These are phyloP conservation scores for Palloptera scutellata DNA, from an alignment of 2,888 invertebrate species.

Conservation along the genomic window DNA sequence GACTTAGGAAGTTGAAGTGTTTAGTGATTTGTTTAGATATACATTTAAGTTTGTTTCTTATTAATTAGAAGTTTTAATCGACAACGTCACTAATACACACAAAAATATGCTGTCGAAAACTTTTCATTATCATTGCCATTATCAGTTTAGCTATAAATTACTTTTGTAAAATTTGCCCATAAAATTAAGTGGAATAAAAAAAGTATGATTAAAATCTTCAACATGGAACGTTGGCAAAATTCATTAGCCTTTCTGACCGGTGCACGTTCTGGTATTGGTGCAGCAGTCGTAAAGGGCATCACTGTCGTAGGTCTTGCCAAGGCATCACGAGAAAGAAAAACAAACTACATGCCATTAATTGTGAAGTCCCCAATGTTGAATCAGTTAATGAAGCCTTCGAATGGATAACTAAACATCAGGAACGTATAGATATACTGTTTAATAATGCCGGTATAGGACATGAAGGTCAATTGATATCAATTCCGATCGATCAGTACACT, in stretches of 20 bases:
- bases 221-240: conserved; percentile 69
- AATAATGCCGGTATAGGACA: conserved; percentile 68
- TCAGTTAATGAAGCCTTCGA: conserved; percentile 67
- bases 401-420: conserved; percentile 64
- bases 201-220: too few relatives aligned
- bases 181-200: too few relatives aligned
- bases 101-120: too few relatives aligned
- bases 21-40: too few relatives aligned
- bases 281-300: conserved; percentile 65
- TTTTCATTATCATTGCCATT: too few relatives aligned
- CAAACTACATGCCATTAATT: conserved; percentile 42
- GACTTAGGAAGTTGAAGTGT: too few relatives aligned
- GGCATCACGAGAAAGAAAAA: conserved; percentile 59
- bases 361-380: conserved; percentile 66
- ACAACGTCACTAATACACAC: too few relatives aligned
- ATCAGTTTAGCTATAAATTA: too few relatives aligned
- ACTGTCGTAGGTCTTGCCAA: conserved; percentile 67
- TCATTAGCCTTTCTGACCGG: conserved; percentile 71
- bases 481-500: conserved; percentile 52
- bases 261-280: conserved; percentile 70
- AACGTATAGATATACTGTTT: conserved; percentile 68
- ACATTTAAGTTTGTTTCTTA: too few relatives aligned
- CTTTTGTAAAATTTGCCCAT: too few relatives aligned
- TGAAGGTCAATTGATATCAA: conserved; percentile 45
- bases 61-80: too few relatives aligned